Evolutionary conservation across 1,140 invertebrate species (phyloP), one percentile per base, ranked within the genome.

Genomic region (Paraescarpia echinospica): DNA sequence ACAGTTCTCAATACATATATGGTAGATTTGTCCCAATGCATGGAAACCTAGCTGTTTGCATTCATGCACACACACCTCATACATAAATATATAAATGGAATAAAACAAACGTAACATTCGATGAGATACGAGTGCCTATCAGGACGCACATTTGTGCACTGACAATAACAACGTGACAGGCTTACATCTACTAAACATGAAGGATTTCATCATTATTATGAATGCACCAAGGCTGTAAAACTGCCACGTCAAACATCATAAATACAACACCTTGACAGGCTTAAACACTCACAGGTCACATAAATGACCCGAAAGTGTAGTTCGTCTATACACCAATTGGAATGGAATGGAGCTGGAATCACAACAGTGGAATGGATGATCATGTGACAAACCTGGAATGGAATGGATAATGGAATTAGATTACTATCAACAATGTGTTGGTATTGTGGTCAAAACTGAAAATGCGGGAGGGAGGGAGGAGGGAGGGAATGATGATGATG

Each of bases 151-250:
- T 18, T 6, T 77, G 59, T 77, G 22, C 27, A 31, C 22, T 6
- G 59, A 27, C 27, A 18, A 77, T 18, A 77, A 77, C 59, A 77
- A 77, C 59, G 18, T 77, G 9, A 77, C 59, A 77, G 59, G 2
- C 14, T n/a, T n/a, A 27, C 27, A 27, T 77, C 59, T 31, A 77
- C 59, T 77, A 77, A 77, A 77, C 59, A 77, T 77, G 59, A 77
- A 77, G 59, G 59, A 77, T 77, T 77, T 77, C 59, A 77, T 77
- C 59, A 77, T 27, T 77, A 77, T 77, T 77, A 77, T 77, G 59
- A 77, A 77, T 77, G 59, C 59, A 27, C 27, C 8, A 27, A 2
- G 59, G 59, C 59, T 18, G 22, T 77, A 77, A 77, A 12, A 77
- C 22, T 77, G 9, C 59, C 59, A 77, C 59, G 14, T 77, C 59